Evolutionary conservation across 2,888 invertebrate genomes (phyloP), one percentile per base, ranked within the genome.

Genomic region (Lycia hirtaria): DNA sequence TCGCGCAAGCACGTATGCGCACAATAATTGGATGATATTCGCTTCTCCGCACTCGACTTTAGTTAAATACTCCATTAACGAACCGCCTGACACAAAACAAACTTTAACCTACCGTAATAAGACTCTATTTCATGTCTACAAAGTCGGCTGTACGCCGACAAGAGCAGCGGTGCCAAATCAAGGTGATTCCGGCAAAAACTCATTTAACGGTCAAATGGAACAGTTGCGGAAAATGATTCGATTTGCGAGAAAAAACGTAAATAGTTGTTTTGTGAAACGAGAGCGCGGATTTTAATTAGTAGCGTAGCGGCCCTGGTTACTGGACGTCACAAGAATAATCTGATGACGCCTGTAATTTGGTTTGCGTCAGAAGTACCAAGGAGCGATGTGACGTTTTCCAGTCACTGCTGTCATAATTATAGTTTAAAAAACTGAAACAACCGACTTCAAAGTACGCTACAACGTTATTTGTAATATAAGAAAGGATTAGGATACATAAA

Each of bases 11-110:
- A 68, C 68, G 59, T 59, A 54, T 17, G 17, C 49, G 35, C 56
- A n/a, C n/a, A 26, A 52, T 60, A 64, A 62, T 64, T 64, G 61
- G 62, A 64, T 55, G 55, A 58, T 64, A 56, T 62, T 62, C 49
- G 49, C 45, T 41, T 58, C 58, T 50, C 62, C 43, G 41, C 49
- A 51, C 52, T 43, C 37, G 37, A 28, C 37, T 44, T 22, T 38
- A 45, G 19, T 35, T 43, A 58, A 58, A 58, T 50, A 62, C 44
- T 48, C 57, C 33, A 47, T 56, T 45, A 55, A 41, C 32, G 41
- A 19, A 7, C 20, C 4, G 2, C n/a, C 5, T 24, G 12, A 40
- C 12, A 12, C 9, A 44, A 45, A 41, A 28, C 5, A 26, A 1
- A 53, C 50, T 32, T 35, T 52, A 30, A 17, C 1, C 4, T 15